These are phyloP conservation scores for Ecliptopera silaceata DNA, from an alignment of 2,888 invertebrate species.

Conservation along the genomic window DNA sequence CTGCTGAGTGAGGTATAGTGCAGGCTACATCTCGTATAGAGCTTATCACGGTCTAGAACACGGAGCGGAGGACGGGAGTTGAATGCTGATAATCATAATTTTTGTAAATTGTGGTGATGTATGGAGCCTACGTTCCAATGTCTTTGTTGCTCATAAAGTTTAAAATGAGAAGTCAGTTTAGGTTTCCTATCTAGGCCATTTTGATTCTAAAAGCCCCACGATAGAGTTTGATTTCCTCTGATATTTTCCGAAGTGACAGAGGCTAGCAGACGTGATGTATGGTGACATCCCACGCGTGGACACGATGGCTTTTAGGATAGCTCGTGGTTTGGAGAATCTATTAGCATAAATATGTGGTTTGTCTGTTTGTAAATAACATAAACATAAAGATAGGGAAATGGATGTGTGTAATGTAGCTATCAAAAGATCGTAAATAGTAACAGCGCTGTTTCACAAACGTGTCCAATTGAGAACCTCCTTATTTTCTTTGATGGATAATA, in stretches of 20 bases:
- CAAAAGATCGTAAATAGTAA: conserved; percentile 1
- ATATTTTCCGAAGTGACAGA: neutral
- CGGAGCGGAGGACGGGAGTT: no score
- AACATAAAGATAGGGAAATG: conserved; percentile 6
- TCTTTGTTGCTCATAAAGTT: no score
- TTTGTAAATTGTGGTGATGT: no score
- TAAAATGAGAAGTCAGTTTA: no score
- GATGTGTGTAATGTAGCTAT: conserved; percentile 10
- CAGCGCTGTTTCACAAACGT: neutral
- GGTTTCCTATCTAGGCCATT: no score
- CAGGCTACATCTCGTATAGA: no score
- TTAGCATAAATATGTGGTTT: conserved; percentile 9
- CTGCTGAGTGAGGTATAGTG: no score
- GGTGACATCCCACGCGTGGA: conserved; percentile 4
- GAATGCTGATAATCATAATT: no score
- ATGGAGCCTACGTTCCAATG: no score
- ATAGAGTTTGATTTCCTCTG: neutral
- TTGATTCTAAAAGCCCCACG: neutral
- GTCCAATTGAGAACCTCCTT: neutral
- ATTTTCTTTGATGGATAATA: neutral
- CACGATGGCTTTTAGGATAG: neutral
- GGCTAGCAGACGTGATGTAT: neutral
- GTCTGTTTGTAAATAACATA: conserved; percentile 6
- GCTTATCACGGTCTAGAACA: no score
- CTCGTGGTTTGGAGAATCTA: neutral